Evolutionary conservation across 2,888 invertebrate genomes (phyloP).

Genomic region (Seira ritae): DNA sequence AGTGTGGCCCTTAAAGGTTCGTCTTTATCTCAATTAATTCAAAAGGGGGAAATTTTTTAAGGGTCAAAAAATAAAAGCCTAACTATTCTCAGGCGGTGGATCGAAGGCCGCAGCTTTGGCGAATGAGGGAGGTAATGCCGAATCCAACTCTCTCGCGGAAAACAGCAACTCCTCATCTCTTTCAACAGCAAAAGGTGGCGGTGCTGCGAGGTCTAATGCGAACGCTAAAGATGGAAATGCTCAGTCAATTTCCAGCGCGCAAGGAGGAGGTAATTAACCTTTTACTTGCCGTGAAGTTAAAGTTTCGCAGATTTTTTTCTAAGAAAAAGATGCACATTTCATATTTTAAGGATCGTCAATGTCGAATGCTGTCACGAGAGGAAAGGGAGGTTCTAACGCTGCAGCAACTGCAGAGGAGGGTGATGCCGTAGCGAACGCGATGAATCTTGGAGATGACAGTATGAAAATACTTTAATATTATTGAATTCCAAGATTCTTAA

Average conservation of each 20-base stretch:
- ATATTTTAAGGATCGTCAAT: slow-evolving; percentile 19
- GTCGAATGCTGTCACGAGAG: slow-evolving; percentile 28
- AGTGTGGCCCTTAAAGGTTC: slow-evolving; percentile 12
- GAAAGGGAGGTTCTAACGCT: background rate
- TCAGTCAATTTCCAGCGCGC: background rate
- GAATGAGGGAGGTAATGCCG: background rate
- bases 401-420: slow-evolving; percentile 14
- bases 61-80: too few relatives aligned
- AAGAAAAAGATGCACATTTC: too few relatives aligned
- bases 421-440: slow-evolving; percentile 22
- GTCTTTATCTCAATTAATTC: too few relatives aligned
- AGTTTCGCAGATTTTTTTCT: too few relatives aligned
- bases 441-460: background rate
- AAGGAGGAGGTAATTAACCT: background rate
- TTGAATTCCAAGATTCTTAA: too few relatives aligned
- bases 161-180: slow-evolving; percentile 13
- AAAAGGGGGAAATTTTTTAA: too few relatives aligned
- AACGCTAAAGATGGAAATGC: slow-evolving; percentile 17
- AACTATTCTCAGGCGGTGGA: slow-evolving; percentile 19
- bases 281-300: too few relatives aligned
- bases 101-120: slow-evolving; percentile 20
- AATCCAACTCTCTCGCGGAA: slow-evolving; percentile 23
- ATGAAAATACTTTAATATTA: too few relatives aligned
- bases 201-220: background rate
- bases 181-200: slow-evolving; percentile 19